These are phyloP conservation scores for Lacerta agilis DNA, from an alignment of 2,797 vertebrate genomes.

Conservation along the genomic window DNA sequence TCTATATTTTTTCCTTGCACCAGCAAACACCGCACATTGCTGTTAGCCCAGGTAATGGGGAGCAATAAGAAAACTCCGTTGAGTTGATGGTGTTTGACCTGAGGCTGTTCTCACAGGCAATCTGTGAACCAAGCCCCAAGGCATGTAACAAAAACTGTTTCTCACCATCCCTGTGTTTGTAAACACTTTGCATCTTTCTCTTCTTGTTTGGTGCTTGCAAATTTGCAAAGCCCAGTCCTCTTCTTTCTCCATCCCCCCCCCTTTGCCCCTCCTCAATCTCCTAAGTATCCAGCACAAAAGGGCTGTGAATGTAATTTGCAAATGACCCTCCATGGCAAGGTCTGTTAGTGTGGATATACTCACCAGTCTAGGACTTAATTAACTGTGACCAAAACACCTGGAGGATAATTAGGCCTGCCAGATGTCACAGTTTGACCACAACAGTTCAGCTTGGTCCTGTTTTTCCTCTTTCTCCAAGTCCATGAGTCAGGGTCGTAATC, in stretches of 20 bases:
- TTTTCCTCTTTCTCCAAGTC: not conserved
- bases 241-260: not conserved
- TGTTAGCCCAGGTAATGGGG: not conserved
- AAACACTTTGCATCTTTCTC: not conserved
- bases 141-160: not conserved
- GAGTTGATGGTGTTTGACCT: not conserved
- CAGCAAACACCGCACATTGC: not conserved
- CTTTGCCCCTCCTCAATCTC: not conserved
- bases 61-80: too few relatives aligned
- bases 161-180: not conserved
- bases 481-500: not conserved
- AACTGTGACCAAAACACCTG: constrained; percentile 43
- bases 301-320: not conserved
- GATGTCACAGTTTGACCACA: constrained; percentile 30
- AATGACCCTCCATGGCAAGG: constrained; percentile 15
- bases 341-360: constrained; percentile 14
- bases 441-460: constrained; percentile 2
- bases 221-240: not conserved
- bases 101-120: not conserved
- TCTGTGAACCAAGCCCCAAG: not conserved
- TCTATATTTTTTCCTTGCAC: too few relatives aligned
- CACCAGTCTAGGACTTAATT: constrained; percentile 29
- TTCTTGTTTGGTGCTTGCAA: not conserved
- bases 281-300: not conserved
- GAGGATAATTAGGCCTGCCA: constrained; percentile 35